Base-by-base conservation (phyloP, 1,140 invertebrate genomes). In the Lasioglossum baleicum region DNA sequence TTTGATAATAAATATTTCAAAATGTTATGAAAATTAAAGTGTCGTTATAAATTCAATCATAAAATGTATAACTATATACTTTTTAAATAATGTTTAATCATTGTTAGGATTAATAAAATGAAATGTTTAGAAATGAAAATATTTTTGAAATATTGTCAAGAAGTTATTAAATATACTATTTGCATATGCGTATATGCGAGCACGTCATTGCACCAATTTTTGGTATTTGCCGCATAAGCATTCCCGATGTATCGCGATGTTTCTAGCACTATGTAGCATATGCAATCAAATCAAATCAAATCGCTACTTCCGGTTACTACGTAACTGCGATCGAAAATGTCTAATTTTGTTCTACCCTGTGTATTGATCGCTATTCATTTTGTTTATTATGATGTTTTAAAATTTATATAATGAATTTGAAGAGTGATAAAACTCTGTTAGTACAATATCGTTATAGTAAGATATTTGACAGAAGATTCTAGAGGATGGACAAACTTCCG, bases 381-480 rank as follows among this genome's bases (percentile, higher is more conserved):
- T 6, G 1, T 5, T 2, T 11, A 4, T 4, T 10, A 48, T 11
- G 0, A 48, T 20, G 7, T 40, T 60, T 22, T 11, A 8, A 35
- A 76, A 81, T 76, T 64, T 2, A 7, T 35, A 4, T 1, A 15
- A 63, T 44, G 1, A 48, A 53, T 76, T 76, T 56, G 0, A 1
- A 31, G n/a, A 53, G 42, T 0, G 15, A 17, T 7, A 0, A 26
- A 63, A 11, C 40, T 31, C 20, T 13, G 8, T 13, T 5, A 6
- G 7, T 0, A 48, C 66, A 11, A 31, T 11, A 58, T 20, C 13
- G 11, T 15, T 15, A 20, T 26, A n/a, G 7, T 40, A 40, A 15
- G 2, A 13, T 3, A 53, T 7, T 56, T 60, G 42, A 42, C 17
- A 86, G 90, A 91, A 90, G 7, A 48, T 90, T 90, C 89, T 74